Percentiles rank a stretch among this genome's conserved stretches.
Evolutionary conservation across 2,888 invertebrate genomes (phyloP).

Genomic region (Aleiodes testaceus): DNA sequence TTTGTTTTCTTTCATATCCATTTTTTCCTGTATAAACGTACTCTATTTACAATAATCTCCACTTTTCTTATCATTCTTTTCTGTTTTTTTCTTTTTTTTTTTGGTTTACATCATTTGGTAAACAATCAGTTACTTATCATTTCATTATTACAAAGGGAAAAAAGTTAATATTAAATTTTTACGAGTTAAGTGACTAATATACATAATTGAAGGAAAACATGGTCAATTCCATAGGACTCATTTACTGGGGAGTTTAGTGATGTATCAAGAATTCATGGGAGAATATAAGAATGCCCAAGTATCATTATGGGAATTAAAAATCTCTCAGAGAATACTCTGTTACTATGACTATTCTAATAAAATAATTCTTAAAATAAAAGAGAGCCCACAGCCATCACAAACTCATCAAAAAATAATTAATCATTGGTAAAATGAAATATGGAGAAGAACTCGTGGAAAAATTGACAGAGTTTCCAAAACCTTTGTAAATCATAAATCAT

Average conservation of each 20-base stretch:
- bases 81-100: background rate
- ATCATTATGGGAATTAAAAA: background rate
- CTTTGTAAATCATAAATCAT: background rate
- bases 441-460: no score
- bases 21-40: slow-evolving; percentile 5
- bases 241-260: background rate
- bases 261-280: background rate
- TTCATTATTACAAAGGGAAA: background rate
- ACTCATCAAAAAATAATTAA: slow-evolving; percentile 23
- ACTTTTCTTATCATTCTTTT: no score
- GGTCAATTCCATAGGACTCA: slow-evolving; percentile 4
- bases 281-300: no score
- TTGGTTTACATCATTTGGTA: slow-evolving; percentile 21
- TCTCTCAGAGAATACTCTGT: background rate
- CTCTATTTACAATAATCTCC: slow-evolving; percentile 12
- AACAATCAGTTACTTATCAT: background rate
- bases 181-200: no score
- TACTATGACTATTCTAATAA: background rate
- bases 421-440: background rate
- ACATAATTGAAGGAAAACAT: background rate
- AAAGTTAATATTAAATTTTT: no score
- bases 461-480: no score
- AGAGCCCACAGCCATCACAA: slow-evolving; percentile 27
- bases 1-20: background rate
- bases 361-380: slow-evolving; percentile 13